phyloP scores from a whole-genome alignment of 2,797 vertebrate genomes.

The Aphelocoma californica region DNA sequence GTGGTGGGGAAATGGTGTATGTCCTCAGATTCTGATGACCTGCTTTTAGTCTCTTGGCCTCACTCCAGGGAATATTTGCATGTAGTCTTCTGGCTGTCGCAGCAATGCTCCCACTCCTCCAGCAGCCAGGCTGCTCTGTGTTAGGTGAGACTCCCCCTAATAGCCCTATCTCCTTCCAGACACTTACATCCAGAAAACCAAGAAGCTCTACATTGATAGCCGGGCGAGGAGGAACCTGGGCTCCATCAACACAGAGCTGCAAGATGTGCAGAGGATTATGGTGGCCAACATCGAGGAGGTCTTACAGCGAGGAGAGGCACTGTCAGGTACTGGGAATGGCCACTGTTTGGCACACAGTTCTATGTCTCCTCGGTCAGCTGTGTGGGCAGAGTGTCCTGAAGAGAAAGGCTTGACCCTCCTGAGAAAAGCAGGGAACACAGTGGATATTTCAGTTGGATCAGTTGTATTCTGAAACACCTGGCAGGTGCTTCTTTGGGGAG shows the following conservation, averaged over 20 bases:
- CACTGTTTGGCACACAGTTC: not conserved
- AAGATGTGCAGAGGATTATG: slow-evolving; percentile 99
- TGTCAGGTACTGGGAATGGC: slow-evolving; percentile 82
- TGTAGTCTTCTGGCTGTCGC: not conserved
- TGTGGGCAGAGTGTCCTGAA: rapidly evolving
- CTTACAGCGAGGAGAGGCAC: slow-evolving; percentile 92
- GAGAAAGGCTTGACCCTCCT: not conserved
- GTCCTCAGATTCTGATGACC: not conserved
- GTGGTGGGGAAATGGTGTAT: not conserved
- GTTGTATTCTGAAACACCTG: not conserved
- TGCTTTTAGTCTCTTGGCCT: not conserved
- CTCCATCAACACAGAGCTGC: slow-evolving; percentile 96
- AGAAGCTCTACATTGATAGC: slow-evolving; percentile 98
- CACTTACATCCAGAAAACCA: slow-evolving; percentile 99
- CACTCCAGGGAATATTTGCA: not conserved
- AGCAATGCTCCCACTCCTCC: not conserved
- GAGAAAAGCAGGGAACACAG: not conserved
- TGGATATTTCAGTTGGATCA: not conserved
- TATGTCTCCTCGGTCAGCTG: not conserved
- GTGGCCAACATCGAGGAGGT: slow-evolving; percentile 99
- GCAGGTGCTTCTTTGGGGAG: not conserved
- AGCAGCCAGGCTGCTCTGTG: not conserved
- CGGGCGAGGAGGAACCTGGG: slow-evolving; percentile 93
- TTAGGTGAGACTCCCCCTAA: not conserved
- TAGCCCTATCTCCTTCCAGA: slow-evolving; percentile 74